Base-by-base conservation (phyloP, 2,888 invertebrate species). In the Synanthedon myopaeformis region DNA sequence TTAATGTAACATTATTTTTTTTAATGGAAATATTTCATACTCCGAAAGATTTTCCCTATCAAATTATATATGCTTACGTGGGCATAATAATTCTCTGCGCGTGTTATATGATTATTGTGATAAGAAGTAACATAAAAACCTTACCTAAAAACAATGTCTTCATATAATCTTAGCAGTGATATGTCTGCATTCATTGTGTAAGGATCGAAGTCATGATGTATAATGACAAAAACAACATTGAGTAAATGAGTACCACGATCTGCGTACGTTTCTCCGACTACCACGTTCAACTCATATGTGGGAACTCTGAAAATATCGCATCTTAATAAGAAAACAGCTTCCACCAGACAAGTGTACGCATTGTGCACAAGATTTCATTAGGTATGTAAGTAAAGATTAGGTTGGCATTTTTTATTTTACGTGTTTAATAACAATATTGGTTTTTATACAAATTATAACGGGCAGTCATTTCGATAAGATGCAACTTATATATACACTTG, bases 261-360 rank as follows among this genome's bases (percentile, higher is more conserved):
- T 0, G 70, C 66, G 56, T 82, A 86, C 55, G 70, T 82, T 60
- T 86, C 79, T 0, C 83, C 85, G 1, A 66, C 61, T 4, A 85
- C 81, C 6, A 80, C 65, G 1, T 62, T 63, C 42, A 86, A 51
- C 54, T 85, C 81, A 1, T 62, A 57, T 4, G 72, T 54, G 0
- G 81, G 74, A 0, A 84, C 79, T 42, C 85, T 85, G 65, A 14
- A 69, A 65, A 52, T 51, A 49, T 28, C n/a, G 45, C 10, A 35
- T 35, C 10, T 35, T 35, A 8, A 35, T 35, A 35, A 10, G 35
- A 35, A 35, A 35, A 35, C 10, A 8, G 35, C 35, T 35, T 35
- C 10, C 10, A 2, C 10, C 35, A 35, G 2, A 10, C 8, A 10
- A 35, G 35, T 35, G 35, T 35, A 8, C 1, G 8, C 28, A 35